A percentile compares a stretch with the other conserved stretches of the same genome.
phyloP scores from a whole-genome alignment of 2,888 invertebrate species.

The Amphipyra berbera region DNA sequence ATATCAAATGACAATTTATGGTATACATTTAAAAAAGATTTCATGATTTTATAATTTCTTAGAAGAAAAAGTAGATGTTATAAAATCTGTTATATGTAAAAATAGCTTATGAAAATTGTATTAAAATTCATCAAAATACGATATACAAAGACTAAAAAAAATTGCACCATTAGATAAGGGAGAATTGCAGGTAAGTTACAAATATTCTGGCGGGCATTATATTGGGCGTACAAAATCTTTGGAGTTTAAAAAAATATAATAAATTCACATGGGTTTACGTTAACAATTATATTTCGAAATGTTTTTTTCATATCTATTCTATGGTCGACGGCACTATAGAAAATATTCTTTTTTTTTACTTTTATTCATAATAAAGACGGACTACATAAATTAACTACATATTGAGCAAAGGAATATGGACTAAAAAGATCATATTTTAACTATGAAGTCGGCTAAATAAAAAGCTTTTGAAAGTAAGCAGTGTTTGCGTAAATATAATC shows the following conservation, averaged over 20 bases:
- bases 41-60: slow-evolving; percentile 27
- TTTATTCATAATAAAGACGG: slow-evolving; percentile 16
- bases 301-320: slow-evolving; percentile 2
- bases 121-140: slow-evolving; percentile 45
- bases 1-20: slow-evolving; percentile 24
- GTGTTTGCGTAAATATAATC: slow-evolving; percentile 9
- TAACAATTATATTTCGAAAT: not conserved
- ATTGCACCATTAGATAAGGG: slow-evolving; percentile 55
- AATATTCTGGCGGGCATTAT: slow-evolving; percentile 10
- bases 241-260: slow-evolving; percentile 22
- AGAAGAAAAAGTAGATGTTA: slow-evolving; percentile 26
- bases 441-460: slow-evolving; percentile 11
- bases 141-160: slow-evolving; percentile 46
- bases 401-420: slow-evolving; percentile 53
- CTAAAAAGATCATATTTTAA: slow-evolving; percentile 25
- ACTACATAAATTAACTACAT: slow-evolving; percentile 37
- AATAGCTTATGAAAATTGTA: slow-evolving; percentile 29
- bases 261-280: not conserved
- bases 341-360: slow-evolving; percentile 18
- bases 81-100: slow-evolving; percentile 27
- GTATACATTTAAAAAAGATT: slow-evolving; percentile 22
- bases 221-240: slow-evolving; percentile 28
- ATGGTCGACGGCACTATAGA: slow-evolving; percentile 5
- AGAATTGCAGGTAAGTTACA: slow-evolving; percentile 8
- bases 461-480: slow-evolving; percentile 6